Evolutionary conservation across 2,888 invertebrate species (phyloP), one percentile per base, ranked within the genome.

Genomic region (Plebejus anna): DNA sequence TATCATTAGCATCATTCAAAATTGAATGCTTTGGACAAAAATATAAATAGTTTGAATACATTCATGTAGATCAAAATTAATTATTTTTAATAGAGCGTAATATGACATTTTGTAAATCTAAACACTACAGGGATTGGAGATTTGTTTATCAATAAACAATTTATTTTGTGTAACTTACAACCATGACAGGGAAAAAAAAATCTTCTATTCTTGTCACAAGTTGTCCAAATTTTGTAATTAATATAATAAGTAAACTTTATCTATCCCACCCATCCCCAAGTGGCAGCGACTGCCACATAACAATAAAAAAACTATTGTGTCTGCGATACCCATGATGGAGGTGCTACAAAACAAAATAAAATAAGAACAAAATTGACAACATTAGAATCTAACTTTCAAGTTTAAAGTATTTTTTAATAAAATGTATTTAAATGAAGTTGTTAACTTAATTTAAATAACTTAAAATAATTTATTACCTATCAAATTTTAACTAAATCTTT

Each of bases 401-500:
- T 7, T 16, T 59, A 59, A 47, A 59, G 70, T 36, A 32, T 70
- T 70, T 38, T 13, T 32, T 16, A 16, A 66, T 16, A 38, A 16
- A 38, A 38, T 47, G 7, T n/a, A 38, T 38, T 42, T 42, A 38
- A 42, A 42, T 47, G 11, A 72, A 72, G 22, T 72, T 7, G 28
- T 4, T 72, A 22, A 66, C 72, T 71, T 71, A 42, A 71, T 71
- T n/a, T 71, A 71, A 47, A 71, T 9, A 71, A 71, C n/a, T 47
- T 51, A 55, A 55, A 22, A 28, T 51, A 73, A 16, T 55, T 72
- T 73, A 32, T 32, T 55, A 55, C 55, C 51, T 73, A 73, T 55
- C 73, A 51, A 55, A 51, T 73, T 73, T 51, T 32, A 73, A 73
- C 73, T 73, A 73, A 73, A 51, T 73, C 55, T 51, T 73, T 73